phyloP scores from a whole-genome alignment of 2,888 invertebrate species.

The Pristionchus fissidentatus region DNA sequence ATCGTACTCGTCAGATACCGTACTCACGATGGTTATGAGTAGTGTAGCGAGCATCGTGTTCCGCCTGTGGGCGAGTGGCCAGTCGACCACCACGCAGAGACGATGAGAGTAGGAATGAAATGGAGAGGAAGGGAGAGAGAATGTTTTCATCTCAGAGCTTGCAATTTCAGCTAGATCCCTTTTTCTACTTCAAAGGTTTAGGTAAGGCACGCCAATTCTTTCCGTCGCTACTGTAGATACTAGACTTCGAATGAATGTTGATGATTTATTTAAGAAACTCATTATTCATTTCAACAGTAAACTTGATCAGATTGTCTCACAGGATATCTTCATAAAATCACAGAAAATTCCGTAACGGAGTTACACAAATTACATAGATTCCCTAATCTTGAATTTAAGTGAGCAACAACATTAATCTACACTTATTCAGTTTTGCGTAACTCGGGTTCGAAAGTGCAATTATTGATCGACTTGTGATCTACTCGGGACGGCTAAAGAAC shows the following conservation, averaged over 20 bases:
- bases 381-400: too few species aligned
- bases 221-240: not conserved
- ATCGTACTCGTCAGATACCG: too few species aligned
- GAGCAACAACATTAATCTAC: conserved; percentile 29
- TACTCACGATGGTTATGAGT: conserved; percentile 1
- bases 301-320: too few species aligned
- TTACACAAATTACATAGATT: conserved; percentile 20
- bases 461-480: not conserved
- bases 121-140: not conserved
- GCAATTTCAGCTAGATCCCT: not conserved
- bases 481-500: conserved; percentile 27
- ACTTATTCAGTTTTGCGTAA: conserved; percentile 1
- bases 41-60: not conserved
- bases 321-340: conserved; percentile 40
- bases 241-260: not conserved
- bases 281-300: too few species aligned
- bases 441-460: conserved; percentile 4
- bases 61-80: not conserved
- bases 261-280: not conserved
- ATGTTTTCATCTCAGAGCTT: too few species aligned
- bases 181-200: not conserved
- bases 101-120: not conserved
- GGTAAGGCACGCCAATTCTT: not conserved
- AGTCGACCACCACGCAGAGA: not conserved
- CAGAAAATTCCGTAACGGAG: conserved; percentile 6